phyloP scores from a whole-genome alignment of 2,797 vertebrate genomes.

The Thamnophis elegans region DNA sequence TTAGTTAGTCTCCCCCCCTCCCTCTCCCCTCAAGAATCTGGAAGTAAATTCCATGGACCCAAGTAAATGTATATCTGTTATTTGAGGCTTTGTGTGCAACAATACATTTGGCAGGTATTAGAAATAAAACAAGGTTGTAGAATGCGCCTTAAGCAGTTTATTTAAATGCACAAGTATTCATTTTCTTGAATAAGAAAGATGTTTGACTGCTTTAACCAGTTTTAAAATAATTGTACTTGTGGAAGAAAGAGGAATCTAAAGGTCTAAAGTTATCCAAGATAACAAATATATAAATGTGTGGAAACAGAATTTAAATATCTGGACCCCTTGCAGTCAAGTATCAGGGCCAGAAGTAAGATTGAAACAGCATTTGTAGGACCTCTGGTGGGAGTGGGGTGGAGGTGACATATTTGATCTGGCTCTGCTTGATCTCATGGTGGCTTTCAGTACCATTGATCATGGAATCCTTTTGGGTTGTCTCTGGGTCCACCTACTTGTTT shows the following conservation, averaged over 20 bases:
- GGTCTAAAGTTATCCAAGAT: neutral
- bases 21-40: neutral
- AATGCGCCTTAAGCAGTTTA: neutral
- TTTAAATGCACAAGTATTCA: neutral
- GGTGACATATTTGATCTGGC: no score
- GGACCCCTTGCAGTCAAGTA: neutral
- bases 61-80: neutral
- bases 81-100: neutral
- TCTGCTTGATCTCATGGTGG: no score
- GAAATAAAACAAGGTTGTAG: neutral
- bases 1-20: neutral
- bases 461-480: no score
- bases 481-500: no score
- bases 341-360: neutral
- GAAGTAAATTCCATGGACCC: neutral
- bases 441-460: no score
- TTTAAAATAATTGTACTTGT: neutral
- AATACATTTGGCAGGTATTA: neutral
- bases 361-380: neutral
- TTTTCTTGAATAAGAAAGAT: neutral
- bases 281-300: neutral
- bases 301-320: neutral
- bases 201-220: neutral
- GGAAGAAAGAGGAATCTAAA: neutral
- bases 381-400: no score